phyloP scores from a whole-genome alignment of 1,140 invertebrate species.

The Mesaphorura yosii region DNA sequence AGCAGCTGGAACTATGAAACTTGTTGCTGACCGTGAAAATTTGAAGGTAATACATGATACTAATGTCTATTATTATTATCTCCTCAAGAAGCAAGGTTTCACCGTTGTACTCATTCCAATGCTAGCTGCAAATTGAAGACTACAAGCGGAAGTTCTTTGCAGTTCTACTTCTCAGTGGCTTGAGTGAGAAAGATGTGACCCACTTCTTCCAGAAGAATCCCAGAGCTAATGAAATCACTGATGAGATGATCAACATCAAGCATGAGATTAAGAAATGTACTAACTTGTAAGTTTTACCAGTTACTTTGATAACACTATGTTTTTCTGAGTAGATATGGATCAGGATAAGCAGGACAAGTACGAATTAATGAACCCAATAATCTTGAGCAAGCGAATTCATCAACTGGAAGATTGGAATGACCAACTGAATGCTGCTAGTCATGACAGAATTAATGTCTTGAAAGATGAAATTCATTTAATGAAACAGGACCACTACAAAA shows the following conservation, averaged over 20 bases:
- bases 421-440: background rate
- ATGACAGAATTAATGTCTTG: background rate
- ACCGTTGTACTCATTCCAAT: background rate
- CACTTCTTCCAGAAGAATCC: conserved; percentile 23
- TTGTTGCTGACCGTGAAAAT: too few species aligned
- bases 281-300: background rate
- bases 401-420: conserved; percentile 10
- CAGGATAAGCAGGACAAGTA: background rate
- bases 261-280: conserved; percentile 13
- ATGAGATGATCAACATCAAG: conserved; percentile 15
- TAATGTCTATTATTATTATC: too few species aligned
- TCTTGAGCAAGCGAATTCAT: conserved; percentile 10
- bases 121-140: conserved; percentile 18
- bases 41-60: too few species aligned
- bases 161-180: conserved; percentile 14
- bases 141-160: conserved; percentile 20
- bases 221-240: conserved; percentile 9
- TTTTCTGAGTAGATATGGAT: background rate
- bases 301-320: background rate
- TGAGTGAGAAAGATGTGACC: conserved; percentile 19
- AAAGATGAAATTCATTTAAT: background rate
- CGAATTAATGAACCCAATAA: conserved; percentile 2
- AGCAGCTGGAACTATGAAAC: too few species aligned
- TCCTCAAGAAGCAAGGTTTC: background rate
- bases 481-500: background rate